These are phyloP conservation scores for Allochrocebus solatus DNA, from an alignment of 2,797 vertebrate species.

Conservation along the genomic window DNA sequence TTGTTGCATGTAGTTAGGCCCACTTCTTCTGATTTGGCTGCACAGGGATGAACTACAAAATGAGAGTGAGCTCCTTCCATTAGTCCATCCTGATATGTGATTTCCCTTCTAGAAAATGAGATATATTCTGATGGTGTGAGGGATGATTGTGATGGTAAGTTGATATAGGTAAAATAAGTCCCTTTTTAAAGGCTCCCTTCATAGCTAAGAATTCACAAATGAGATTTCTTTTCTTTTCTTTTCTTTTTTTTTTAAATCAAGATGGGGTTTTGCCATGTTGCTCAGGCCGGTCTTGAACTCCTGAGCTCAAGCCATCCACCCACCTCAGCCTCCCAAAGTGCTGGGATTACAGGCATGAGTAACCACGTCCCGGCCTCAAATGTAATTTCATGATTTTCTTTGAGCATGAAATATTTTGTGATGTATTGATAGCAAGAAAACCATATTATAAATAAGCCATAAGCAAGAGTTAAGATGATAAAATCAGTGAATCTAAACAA, in stretches of 20 bases:
- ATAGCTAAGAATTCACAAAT: neutral
- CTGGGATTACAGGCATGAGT: neutral
- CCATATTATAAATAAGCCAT: neutral
- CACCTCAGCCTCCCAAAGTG: neutral
- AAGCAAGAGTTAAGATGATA: slow-evolving; percentile 22
- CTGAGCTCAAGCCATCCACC: neutral
- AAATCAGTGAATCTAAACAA: slow-evolving; percentile 1
- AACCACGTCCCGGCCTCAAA: neutral
- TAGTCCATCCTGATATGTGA: neutral
- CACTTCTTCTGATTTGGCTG: neutral
- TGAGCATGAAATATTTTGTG: slow-evolving; percentile 20
- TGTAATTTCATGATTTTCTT: neutral
- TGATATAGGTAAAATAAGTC: neutral
- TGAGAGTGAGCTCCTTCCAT: neutral
- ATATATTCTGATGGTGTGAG: neutral
- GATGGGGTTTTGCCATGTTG: neutral
- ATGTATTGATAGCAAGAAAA: neutral
- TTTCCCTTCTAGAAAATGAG: neutral
- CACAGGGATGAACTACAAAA: neutral
- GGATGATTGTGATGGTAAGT: neutral
- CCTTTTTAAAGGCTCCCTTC: neutral
- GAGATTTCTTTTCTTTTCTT: neutral
- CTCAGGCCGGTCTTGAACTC: neutral
- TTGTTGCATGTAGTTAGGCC: neutral
- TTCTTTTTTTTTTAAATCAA: neutral